phyloP scores from a whole-genome alignment of 1,140 invertebrate species.

The Triops longicaudatus region DNA sequence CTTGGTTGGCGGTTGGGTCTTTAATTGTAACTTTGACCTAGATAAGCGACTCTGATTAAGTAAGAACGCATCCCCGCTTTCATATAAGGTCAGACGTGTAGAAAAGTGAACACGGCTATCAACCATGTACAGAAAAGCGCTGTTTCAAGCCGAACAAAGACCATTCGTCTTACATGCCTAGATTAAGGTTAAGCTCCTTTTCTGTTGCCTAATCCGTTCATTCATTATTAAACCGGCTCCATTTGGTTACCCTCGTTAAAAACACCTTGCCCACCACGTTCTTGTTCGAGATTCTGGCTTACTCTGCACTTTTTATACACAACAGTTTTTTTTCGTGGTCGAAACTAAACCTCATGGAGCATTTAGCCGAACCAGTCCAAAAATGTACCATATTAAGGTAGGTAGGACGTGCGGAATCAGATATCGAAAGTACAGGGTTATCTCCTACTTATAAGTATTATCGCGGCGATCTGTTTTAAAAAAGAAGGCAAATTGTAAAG shows the following conservation, averaged over 20 bases:
- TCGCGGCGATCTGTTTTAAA: no score
- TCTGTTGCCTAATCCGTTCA: background rate
- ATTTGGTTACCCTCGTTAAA: background rate
- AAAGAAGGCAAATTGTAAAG: no score
- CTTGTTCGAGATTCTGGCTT: background rate
- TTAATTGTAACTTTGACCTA: conserved; percentile 85
- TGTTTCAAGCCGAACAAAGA: background rate
- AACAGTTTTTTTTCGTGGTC: no score
- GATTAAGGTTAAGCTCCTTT: background rate
- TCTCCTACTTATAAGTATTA: no score
- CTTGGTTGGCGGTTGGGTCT: conserved; percentile 60
- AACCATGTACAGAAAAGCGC: background rate
- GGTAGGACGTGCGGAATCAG: no score
- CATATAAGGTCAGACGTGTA: background rate
- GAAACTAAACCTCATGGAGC: no score
- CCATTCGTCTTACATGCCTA: background rate
- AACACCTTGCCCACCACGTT: background rate
- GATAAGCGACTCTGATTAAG: conserved; percentile 26
- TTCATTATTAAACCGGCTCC: background rate
- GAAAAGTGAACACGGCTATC: background rate
- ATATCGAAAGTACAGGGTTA: no score
- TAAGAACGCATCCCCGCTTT: background rate
- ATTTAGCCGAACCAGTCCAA: no score
- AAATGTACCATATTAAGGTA: no score
- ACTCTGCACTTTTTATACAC: no score